Conservation (phyloP, 2,797 vertebrate genomes). For the Hoplostethus mediterraneus region DNA sequence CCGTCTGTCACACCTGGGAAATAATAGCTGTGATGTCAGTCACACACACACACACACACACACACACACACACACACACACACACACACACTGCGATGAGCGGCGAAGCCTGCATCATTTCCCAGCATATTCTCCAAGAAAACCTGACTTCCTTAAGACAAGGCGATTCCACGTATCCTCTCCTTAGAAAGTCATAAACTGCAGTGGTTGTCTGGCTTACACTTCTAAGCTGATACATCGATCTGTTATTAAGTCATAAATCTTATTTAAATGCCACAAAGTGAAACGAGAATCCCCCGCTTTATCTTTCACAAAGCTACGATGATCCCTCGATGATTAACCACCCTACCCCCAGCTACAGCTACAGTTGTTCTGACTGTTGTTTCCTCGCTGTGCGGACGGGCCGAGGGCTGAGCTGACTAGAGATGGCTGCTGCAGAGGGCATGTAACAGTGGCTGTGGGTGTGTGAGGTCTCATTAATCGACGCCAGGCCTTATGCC, state of each 20-base stretch:
- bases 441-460: conserved; percentile 76
- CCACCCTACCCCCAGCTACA: conserved; percentile 64
- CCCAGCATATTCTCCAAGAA: conserved; percentile 40
- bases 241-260: conserved; percentile 57
- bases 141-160: conserved; percentile 34
- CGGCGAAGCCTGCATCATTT: conserved; percentile 38
- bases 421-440: conserved; percentile 68
- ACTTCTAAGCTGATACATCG: conserved; percentile 40
- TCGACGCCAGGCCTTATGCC: conserved; percentile 76
- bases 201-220: conserved; percentile 29
- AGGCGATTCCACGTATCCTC: conserved; percentile 48
- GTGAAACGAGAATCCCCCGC: conserved; percentile 41
- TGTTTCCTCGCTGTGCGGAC: conserved; percentile 37
- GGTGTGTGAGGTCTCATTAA: conserved; percentile 85
- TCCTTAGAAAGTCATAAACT: conserved; percentile 49
- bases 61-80: background rate
- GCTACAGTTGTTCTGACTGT: conserved; percentile 61
- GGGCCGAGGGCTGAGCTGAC: conserved; percentile 57
- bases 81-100: background rate
- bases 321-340: conserved; percentile 59
- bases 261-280: conserved; percentile 63
- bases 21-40: conserved; percentile 63
- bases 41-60: background rate
- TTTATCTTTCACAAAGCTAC: conserved; percentile 52
- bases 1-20: conserved; percentile 66